Evolutionary conservation across 2,797 vertebrate genomes (phyloP).

Genomic region (Carcharodon carcharias): DNA sequence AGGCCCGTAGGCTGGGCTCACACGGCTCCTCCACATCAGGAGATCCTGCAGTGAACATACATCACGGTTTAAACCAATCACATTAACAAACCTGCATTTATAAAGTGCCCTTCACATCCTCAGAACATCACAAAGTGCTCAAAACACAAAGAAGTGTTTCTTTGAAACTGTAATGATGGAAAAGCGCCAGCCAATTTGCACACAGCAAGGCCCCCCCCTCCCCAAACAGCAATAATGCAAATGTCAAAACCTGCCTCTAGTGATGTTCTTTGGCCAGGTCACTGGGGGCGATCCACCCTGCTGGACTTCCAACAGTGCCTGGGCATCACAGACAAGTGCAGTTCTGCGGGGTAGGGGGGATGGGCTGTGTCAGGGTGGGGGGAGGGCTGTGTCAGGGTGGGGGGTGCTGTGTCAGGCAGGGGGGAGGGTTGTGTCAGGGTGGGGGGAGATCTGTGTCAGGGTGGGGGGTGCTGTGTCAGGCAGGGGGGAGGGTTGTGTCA

Average conservation of each 20-base stretch:
- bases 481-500: background rate
- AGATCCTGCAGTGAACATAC: conserved; percentile 61
- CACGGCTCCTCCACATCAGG: conserved; percentile 91
- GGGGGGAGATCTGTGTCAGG: too few species aligned
- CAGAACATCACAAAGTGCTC: background rate
- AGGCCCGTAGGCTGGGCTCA: conserved; percentile 89
- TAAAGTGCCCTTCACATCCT: background rate
- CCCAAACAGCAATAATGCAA: background rate
- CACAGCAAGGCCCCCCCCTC: background rate
- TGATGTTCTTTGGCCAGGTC: background rate
- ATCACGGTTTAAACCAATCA: background rate
- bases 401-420: background rate
- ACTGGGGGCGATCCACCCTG: background rate
- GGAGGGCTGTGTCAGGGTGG: too few species aligned
- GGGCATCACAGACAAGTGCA: too few species aligned
- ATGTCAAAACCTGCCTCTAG: background rate
- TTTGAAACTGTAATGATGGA: too few species aligned
- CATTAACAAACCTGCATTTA: background rate
- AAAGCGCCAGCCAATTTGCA: background rate
- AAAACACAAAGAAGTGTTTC: background rate
- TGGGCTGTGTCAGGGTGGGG: background rate
- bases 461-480: too few species aligned
- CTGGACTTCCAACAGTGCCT: background rate
- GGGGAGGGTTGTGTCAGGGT: background rate
- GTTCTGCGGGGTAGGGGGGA: too few species aligned